phyloP scores from a whole-genome alignment of 2,888 invertebrate species.

The Deilephila porcellus region DNA sequence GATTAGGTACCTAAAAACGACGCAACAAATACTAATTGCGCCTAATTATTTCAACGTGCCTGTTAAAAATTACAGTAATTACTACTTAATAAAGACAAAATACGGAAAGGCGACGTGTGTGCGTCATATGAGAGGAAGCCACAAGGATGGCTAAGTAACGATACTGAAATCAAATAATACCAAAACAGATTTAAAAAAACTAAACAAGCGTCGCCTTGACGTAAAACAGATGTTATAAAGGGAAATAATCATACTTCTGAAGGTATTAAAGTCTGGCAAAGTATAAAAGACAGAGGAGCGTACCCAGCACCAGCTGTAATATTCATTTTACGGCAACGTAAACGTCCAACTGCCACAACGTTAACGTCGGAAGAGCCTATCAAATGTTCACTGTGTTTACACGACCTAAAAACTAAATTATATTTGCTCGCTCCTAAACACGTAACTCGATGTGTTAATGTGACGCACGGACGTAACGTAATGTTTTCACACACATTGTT shows the following conservation, averaged over 20 bases:
- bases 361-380: neutral
- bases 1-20: too few species aligned
- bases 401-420: slow-evolving; percentile 20
- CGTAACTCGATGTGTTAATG: slow-evolving; percentile 13
- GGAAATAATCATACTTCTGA: neutral
- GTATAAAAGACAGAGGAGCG: slow-evolving; percentile 2
- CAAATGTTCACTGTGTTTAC: slow-evolving; percentile 18
- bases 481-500: slow-evolving; percentile 1
- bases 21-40: too few species aligned
- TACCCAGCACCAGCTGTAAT: neutral
- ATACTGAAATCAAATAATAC: too few species aligned
- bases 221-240: neutral
- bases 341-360: neutral
- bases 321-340: neutral
- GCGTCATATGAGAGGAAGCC: too few species aligned
- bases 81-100: too few species aligned
- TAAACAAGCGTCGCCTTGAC: neutral
- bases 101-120: too few species aligned
- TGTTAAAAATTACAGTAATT: neutral
- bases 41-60: neutral
- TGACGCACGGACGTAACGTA: slow-evolving; percentile 9
- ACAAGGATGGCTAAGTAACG: too few species aligned
- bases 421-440: slow-evolving; percentile 19
- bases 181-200: too few species aligned
- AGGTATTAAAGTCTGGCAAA: neutral